Conservation (phyloP, 2,888 invertebrate species). For the Neoscelio sp. region DNA sequence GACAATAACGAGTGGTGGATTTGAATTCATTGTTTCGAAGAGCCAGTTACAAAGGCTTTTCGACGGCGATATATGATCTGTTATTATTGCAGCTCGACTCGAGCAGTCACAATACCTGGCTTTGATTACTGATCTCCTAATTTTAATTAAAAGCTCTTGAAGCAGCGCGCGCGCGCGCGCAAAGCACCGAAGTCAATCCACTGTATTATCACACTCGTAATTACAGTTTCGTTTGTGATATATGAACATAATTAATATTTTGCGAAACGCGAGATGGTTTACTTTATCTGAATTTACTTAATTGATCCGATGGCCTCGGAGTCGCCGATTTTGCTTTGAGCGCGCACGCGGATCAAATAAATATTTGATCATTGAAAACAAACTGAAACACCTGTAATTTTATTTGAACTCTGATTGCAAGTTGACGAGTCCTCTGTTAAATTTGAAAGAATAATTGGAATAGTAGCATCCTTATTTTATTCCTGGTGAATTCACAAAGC, state of each 20-base stretch:
- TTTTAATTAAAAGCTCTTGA: slow-evolving; percentile 81
- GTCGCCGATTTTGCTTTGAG: no score
- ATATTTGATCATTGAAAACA: neutral
- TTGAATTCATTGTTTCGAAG: slow-evolving; percentile 79
- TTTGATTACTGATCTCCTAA: slow-evolving; percentile 80
- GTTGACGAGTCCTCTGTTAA: no score
- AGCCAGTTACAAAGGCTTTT: slow-evolving; percentile 69
- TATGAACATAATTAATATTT: slow-evolving; percentile 49
- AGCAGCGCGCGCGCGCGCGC: slow-evolving; percentile 41
- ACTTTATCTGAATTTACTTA: slow-evolving; percentile 21
- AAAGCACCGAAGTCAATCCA: slow-evolving; percentile 67
- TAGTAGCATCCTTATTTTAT: no score
- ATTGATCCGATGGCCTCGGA: slow-evolving; percentile 8
- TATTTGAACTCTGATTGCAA: no score
- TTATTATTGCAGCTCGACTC: slow-evolving; percentile 80
- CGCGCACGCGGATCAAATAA: neutral
- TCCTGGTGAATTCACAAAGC: no score
- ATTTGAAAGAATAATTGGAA: no score
- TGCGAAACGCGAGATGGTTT: slow-evolving; percentile 2
- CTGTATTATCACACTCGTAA: slow-evolving; percentile 54
- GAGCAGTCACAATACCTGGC: slow-evolving; percentile 77
- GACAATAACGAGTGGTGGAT: slow-evolving; percentile 76
- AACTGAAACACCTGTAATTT: no score
- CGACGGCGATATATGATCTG: slow-evolving; percentile 80
- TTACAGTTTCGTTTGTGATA: slow-evolving; percentile 45